phyloP scores from a whole-genome alignment of 2,888 invertebrate species.

The Aelia acuminata region DNA sequence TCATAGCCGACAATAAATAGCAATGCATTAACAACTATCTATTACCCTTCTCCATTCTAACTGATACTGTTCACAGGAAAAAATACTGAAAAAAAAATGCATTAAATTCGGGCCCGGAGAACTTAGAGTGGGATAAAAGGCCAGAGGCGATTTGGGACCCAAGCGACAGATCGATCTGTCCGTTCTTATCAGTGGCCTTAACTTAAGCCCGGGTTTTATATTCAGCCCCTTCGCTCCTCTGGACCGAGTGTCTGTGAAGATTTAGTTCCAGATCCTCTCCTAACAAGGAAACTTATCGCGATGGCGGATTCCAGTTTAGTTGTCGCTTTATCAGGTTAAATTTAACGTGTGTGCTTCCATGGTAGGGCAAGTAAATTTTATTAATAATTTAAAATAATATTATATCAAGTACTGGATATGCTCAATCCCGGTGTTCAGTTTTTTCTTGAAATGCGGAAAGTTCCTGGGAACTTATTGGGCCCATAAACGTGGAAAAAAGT shows the following conservation, averaged over 20 bases:
- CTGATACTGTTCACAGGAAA: neutral
- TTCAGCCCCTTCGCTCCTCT: neutral
- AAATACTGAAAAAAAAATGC: neutral
- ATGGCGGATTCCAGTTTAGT: neutral
- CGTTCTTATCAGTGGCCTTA: neutral
- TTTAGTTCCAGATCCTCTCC: slow-evolving; percentile 1
- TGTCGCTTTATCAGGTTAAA: neutral
- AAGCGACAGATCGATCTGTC: neutral
- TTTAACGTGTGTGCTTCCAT: no score
- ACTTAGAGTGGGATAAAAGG: neutral
- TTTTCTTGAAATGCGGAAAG: no score
- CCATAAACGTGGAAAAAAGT: no score
- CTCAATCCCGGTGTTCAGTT: no score
- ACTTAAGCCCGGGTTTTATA: slow-evolving; percentile 21
- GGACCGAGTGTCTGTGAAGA: neutral
- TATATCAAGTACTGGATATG: no score
- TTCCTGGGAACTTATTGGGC: no score
- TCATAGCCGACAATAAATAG: no score
- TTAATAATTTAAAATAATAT: no score
- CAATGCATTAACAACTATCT: no score
- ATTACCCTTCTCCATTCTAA: no score
- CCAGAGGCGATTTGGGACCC: neutral
- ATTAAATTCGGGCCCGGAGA: neutral
- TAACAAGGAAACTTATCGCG: neutral
- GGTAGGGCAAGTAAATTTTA: no score